Base-by-base conservation (phyloP, 1,140 invertebrate genomes). In the Carposina sasakii region DNA sequence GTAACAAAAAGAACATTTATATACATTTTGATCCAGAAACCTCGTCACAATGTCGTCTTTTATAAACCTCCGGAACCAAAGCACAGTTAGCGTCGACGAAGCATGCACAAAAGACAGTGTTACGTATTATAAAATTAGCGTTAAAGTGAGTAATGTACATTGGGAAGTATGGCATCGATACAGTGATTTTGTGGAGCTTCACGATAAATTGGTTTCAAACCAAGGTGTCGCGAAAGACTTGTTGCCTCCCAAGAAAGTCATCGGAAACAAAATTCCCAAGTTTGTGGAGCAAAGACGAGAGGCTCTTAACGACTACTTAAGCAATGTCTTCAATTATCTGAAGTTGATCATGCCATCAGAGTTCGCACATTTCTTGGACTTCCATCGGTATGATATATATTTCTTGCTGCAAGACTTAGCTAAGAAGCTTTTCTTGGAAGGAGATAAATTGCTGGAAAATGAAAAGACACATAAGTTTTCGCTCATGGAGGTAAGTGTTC, bases 171-270 rank as follows among this genome's bases (percentile, higher is more conserved):
- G 89, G 58, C 92, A 95, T 68, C 88, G 96, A 40, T 98, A 97
- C 77, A 95, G 90, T 68, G 94, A 97, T 60, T 98, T 98, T 81
- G 90, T 90, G 43, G 92, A 94, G 31, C 86, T 98, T 3, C 93
- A 98, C 71, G 92, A 95, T 12, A 91, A 91, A 67, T 87, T 98
- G 5, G 90, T 94, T 0, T 60, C 81, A 16, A 92, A 94, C 57
- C 90, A 94, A 71, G 90, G 93, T 13, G 90, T 96, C 1, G 88
- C 90, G 16, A 95, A 93, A 73, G 94, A 94, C 60, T 86, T 96
- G 45, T 72, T 98, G 10, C 96, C 96, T 13, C 94, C 95, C 3
- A 98, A 98, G 74, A 97, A 97, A 83, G 86, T 97, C 12, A 87
- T 88, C 54, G 64, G 87, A 22, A 89, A 88, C 57, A 89, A 88